Conservation (phyloP, 2,113 vertebrate species). For the Hippocampus guttulatus region DNA sequence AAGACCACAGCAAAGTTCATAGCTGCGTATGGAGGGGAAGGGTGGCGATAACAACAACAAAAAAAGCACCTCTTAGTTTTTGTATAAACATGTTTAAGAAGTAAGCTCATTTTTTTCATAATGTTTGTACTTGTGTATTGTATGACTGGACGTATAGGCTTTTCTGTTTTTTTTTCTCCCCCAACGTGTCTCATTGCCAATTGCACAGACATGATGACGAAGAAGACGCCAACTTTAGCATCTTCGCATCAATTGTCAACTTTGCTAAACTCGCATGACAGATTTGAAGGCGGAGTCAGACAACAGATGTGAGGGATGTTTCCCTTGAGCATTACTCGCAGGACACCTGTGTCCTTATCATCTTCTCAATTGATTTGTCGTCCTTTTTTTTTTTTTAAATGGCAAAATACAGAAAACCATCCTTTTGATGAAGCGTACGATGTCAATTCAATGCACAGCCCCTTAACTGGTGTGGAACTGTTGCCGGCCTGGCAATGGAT, state of each 20-base stretch:
- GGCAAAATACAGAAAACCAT: conserved; percentile 44
- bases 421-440: conserved; percentile 63
- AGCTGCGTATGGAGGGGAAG: conserved; percentile 41
- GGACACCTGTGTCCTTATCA: conserved; percentile 43
- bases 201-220: conserved; percentile 37
- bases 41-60: background rate
- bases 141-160: conserved; percentile 48
- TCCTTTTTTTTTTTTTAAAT: conserved; percentile 40
- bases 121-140: conserved; percentile 65
- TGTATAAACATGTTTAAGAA: conserved; percentile 55
- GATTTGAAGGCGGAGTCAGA: conserved; percentile 7
- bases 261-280: conserved; percentile 3
- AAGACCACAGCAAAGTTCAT: conserved; percentile 35
- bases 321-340: conserved; percentile 54
- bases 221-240: too few relatives aligned
- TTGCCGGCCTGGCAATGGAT: conserved; percentile 89
- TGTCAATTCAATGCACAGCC: conserved; percentile 68
- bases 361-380: conserved; percentile 44
- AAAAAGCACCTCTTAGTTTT: conserved; percentile 51
- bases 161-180: conserved; percentile 53
- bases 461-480: conserved; percentile 77
- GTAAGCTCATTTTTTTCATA: conserved; percentile 64
- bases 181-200: conserved; percentile 44
- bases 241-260: conserved; percentile 13
- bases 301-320: conserved; percentile 39